Base-by-base conservation (phyloP, 2,797 vertebrate genomes). In the Decapterus maruadsi region DNA sequence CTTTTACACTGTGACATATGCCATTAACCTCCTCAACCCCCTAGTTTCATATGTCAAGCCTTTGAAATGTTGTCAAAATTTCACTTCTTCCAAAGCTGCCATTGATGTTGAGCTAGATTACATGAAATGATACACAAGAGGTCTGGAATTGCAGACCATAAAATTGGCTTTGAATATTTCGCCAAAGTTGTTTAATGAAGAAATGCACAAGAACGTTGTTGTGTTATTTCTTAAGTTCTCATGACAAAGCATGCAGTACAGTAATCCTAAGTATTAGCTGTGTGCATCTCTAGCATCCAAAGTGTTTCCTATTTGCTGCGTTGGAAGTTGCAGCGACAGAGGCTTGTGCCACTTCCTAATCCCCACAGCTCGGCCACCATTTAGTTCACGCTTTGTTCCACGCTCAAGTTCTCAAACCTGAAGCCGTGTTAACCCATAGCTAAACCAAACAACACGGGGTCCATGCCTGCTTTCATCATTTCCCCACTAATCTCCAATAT, bases 341-440 rank as follows among this genome's bases (percentile, higher is more conserved):
- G 0, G 70, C 78, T 67, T 76, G 68, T 83, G 70, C 63, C 26
- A n/a, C 71, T 43, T 6, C 46, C 73, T 86, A 84, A 91, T 87
- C 87, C 70, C 14, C 34, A 45, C 62, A 74, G 82, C 63, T 68
- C 88, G 82, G 81, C 56, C 74, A 57, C 17, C 63, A 83, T 84
- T 87, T 61, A 81, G 45, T 31, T 60, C 29, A 51, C 22, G 60
- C 81, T 91, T 86, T 90, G 88, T 87, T 87, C 75, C 69, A 62
- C 1, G 31, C 53, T 89, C 75, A 73, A 62, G 59, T 86, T 90
- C 80, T 78, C 63, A 67, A 43, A 78, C 78, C 68, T 40, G 38
- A 85, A 78, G 65, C 72, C 38, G 55, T n/a, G 64, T 67, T 72
- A 80, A 64, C 56, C 80, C 10, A 1, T 20, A 54, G 58, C 48